These are phyloP conservation scores for Bradypodion ventrale DNA, from an alignment of 2,797 vertebrate species.

Conservation along the genomic window DNA sequence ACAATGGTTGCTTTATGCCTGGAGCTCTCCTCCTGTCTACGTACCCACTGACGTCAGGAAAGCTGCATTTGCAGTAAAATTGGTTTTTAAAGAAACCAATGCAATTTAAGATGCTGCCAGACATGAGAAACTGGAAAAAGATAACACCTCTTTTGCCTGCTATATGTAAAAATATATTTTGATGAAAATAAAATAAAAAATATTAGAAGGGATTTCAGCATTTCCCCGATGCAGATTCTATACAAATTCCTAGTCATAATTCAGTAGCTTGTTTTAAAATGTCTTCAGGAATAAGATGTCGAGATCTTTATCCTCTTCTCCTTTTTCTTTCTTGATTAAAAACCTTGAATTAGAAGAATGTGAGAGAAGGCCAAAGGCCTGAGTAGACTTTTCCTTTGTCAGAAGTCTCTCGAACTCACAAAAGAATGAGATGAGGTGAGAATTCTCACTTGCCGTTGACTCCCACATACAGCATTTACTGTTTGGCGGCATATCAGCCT, in stretches of 20 bases:
- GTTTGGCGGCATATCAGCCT: not conserved
- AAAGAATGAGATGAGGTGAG: not conserved
- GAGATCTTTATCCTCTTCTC: no score
- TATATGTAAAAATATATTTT: no score
- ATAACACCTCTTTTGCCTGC: not conserved
- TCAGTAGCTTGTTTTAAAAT: no score
- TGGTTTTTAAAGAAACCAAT: not conserved
- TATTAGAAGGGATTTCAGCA: no score
- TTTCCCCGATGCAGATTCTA: not conserved
- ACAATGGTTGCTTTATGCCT: not conserved
- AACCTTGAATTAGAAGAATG: not conserved
- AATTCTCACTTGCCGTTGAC: not conserved
- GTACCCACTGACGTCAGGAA: slow-evolving; percentile 1
- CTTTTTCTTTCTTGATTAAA: no score
- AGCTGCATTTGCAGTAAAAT: not conserved
- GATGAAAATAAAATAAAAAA: no score
- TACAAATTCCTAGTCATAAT: not conserved
- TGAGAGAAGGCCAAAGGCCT: not conserved
- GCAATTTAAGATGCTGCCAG: not conserved
- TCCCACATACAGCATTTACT: not conserved
- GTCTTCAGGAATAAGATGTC: no score
- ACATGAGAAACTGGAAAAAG: not conserved
- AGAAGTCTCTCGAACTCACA: not conserved
- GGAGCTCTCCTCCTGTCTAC: not conserved
- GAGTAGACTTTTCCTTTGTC: not conserved